Base-by-base conservation (phyloP, 2,797 vertebrate genomes). In the Pantherophis alleghaniensis region DNA sequence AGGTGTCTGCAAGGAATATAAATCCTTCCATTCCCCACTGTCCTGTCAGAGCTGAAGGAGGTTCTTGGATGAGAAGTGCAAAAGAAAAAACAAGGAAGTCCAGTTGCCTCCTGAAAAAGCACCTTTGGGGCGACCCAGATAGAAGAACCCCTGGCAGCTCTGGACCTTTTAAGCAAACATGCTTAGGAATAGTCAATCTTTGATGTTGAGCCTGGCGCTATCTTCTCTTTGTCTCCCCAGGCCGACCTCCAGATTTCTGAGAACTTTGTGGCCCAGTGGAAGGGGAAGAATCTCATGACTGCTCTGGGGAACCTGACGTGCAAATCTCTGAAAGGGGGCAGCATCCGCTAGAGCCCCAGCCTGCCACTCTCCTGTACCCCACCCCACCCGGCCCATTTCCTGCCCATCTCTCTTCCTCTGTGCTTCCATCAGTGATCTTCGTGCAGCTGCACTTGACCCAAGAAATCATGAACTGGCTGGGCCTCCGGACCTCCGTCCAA, bases 301-400 rank as follows among this genome's bases (percentile, higher is more conserved):
- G 99, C 99, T 97, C 98, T 99, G 90, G 99, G 99, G 93, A 96
- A 94, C 18, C 93, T 99, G 96, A 99, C 98, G 28, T 99, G 99
- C 97, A 99, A 99, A 98, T 98, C 98, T 24, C 97, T 99, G 83
- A 99, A 98, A 97, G 99, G 99, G 66, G 99, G 98, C 32, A 99
- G 97, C 98, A 99, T 99, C 96, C 98, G 98, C 97, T 99, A 99
- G 97, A 97, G n/a, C 57, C 93, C 11, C 55, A 10, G 92, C 53
- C 47, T 0, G 0, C 87, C 2, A 1, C 28, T 1, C 86, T 53
- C 42, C 4, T 47, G 22, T 0, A 26, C 18, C 24, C 3, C 2
- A 6, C 59, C 20, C 0, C 0, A 0, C 59, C 42, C 42, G 42
- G 3, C 42, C 94, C 94, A 69, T 90, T 37, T 32, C 42, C 37